Conservation (phyloP, 2,113 vertebrate genomes). For the Xenotilapia caudafasciata region DNA sequence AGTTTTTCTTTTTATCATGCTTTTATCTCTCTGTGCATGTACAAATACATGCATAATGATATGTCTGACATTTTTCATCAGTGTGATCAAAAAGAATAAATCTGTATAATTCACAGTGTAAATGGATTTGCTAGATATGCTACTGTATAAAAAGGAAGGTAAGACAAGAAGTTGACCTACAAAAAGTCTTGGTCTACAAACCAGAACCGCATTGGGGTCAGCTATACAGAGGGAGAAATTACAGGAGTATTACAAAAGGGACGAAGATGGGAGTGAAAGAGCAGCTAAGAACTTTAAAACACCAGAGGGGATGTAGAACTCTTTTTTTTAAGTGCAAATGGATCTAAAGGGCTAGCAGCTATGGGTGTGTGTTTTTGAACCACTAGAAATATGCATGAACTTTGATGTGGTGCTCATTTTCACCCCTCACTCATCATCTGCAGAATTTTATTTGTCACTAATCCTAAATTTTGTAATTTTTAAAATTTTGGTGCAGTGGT, state of each 20-base stretch:
- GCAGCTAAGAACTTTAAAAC: not conserved
- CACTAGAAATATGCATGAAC: not conserved
- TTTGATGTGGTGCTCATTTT: not conserved
- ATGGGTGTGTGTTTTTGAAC: not conserved
- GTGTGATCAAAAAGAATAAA: not conserved
- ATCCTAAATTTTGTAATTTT: not conserved
- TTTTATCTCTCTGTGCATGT: not conserved
- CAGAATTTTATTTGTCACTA: not conserved
- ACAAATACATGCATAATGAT: not conserved
- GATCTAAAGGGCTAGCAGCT: not conserved
- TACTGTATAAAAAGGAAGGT: not conserved
- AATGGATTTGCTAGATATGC: not conserved
- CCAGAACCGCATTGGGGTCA: not conserved
- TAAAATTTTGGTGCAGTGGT: not conserved
- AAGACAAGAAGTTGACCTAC: not conserved
- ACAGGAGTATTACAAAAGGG: not conserved
- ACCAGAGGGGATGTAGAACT: not conserved
- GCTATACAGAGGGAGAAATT: not conserved
- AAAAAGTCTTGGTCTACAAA: not conserved
- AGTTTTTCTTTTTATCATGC: not conserved
- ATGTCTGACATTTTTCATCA: not conserved
- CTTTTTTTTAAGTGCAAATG: constrained; percentile 19
- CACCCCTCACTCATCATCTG: not conserved
- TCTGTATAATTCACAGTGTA: not conserved
- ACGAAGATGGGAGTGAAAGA: not conserved